Base-by-base conservation (phyloP, 2,888 invertebrate genomes). In the Drepanosiphum platanoidis region DNA sequence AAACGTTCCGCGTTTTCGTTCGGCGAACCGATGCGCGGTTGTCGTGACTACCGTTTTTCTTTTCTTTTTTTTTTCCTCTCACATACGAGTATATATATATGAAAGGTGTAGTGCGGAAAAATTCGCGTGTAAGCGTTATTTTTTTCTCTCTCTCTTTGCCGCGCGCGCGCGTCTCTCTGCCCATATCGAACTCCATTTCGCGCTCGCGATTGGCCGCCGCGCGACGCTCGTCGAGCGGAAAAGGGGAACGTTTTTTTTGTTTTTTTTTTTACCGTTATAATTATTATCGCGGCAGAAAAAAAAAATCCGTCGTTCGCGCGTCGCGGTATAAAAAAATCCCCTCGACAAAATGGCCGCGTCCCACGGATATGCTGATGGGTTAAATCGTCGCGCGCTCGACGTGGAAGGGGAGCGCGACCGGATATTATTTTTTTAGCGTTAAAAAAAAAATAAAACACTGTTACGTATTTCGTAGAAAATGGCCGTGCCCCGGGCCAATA, bases 381-480 rank as follows among this genome's bases (percentile, higher is more conserved):
- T 84, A 84, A 84, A 30, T 11, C 36, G 36, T n/a, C 18, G 52
- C 0, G 34, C 22, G n/a, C 7, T 13, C 27, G 27, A 61, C 58
- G 58, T n/a, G n/a, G 13, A n/a, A 58, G 84, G 68, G 46, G 84
- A 32, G 72, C 42, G n/a, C n/a, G 18, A 34, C n/a, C 30, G 75
- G 58, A 11, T 70, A 27, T 75, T 77, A n/a, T n/a, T 84, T 84
- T 84, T 77, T 77, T 58, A 75, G n/a, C 46, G 75, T 75, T 68
- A 75, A 74, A 83, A 84, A 84, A 81, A 83, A 74, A 75, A 74
- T 75, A 84, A 84, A 81, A 83, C 64, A 18, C 13, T 18, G 30
- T 18, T 61, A 58, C 27, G 64, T 7, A 36, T 58, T 74, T 7
- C 80, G 27, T 42, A 27, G 9, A 32, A 84, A 84, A 84, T 77